These are phyloP conservation scores for Subanguina moxae DNA, from an alignment of 1,140 invertebrate species.

Conservation along the genomic window DNA sequence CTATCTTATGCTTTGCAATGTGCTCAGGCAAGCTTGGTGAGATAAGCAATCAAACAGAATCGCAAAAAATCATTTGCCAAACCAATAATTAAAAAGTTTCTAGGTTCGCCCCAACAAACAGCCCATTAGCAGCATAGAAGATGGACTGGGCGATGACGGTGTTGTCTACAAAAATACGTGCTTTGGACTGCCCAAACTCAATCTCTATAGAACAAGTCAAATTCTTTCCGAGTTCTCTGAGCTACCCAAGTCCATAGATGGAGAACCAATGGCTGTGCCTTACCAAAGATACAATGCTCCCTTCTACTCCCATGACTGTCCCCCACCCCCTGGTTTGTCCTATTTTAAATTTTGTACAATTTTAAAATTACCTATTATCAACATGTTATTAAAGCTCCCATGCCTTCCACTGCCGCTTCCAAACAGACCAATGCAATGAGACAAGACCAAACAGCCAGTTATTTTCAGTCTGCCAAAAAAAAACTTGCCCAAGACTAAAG, in stretches of 20 bases:
- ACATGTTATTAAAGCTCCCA: no score
- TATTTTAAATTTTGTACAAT: no score
- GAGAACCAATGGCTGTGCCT: background rate
- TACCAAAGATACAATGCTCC: conserved; percentile 4
- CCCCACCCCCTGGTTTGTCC: conserved; percentile 14
- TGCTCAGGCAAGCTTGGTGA: no score
- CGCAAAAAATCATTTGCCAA: no score
- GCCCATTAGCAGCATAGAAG: background rate
- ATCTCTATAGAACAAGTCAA: conserved; percentile 13
- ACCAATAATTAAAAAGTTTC: background rate
- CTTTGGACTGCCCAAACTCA: conserved; percentile 11
- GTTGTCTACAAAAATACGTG: conserved; percentile 6
- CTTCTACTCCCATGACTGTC: background rate
- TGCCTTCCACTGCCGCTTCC: no score
- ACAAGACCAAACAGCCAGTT: no score
- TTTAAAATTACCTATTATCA: no score
- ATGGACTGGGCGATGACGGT: background rate
- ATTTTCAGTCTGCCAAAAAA: no score
- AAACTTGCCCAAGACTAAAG: no score
- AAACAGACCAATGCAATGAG: no score
- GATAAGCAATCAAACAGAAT: no score
- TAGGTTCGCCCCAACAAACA: conserved; percentile 12
- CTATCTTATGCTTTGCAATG: no score
- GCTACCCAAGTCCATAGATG: conserved; percentile 13
- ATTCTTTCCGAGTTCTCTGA: conserved; percentile 16